Evolutionary conservation across 2,888 invertebrate species (phyloP).

Genomic region (Cephus nigrinus): DNA sequence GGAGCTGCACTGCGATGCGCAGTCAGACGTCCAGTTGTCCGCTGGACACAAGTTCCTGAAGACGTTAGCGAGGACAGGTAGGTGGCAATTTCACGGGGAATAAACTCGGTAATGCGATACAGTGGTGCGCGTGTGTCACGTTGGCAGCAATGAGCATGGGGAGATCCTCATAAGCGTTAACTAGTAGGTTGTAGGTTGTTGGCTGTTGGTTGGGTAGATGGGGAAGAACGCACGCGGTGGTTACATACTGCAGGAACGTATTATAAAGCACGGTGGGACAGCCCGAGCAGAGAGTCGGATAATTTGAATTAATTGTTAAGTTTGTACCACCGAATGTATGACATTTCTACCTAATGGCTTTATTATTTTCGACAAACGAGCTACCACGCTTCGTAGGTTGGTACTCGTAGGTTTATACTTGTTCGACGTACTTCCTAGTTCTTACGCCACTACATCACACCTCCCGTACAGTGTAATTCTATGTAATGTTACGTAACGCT

Average conservation of each 20-base stretch:
- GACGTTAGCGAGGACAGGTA: background rate
- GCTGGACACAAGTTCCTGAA: background rate
- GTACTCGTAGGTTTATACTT: too few species aligned
- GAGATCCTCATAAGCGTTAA: background rate
- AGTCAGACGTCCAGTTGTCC: too few species aligned
- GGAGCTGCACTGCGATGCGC: too few species aligned
- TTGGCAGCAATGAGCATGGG: too few species aligned
- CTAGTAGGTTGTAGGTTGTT: background rate
- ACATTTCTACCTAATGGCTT: conserved; percentile 1
- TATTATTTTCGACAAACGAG: conserved; percentile 2
- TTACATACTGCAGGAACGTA: too few species aligned
- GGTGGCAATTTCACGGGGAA: conserved; percentile 38
- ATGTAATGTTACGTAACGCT: too few species aligned
- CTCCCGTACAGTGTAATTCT: too few species aligned
- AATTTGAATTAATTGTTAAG: conserved; percentile 4
- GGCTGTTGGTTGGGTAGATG: too few species aligned
- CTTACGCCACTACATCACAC: too few species aligned
- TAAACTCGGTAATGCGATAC: conserved; percentile 24
- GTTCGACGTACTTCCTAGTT: too few species aligned
- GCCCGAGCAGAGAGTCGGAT: background rate
- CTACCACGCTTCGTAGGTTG: background rate
- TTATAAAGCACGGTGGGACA: background rate
- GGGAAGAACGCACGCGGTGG: too few species aligned
- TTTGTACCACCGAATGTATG: background rate
- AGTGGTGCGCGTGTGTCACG: background rate